Conservation (phyloP, 2,797 vertebrate genomes). For the Sebastolobus altivelis region DNA sequence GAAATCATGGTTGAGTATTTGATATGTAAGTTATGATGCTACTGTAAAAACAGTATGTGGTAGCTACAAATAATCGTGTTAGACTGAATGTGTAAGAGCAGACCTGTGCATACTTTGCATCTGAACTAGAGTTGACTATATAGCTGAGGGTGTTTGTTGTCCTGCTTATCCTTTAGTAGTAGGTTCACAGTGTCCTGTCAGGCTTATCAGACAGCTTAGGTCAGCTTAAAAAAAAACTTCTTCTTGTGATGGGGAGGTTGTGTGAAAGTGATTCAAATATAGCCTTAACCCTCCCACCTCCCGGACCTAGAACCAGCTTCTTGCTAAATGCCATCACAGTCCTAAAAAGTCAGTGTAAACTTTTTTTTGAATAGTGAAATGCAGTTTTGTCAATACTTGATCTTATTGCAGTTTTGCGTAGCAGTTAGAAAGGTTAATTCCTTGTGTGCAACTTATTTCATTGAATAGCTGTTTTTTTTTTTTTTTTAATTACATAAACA, state of each 20-base stretch:
- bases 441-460: conserved; percentile 88
- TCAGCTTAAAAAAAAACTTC: conserved; percentile 39
- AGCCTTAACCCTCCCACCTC: conserved; percentile 72
- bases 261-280: conserved; percentile 58
- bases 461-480: conserved; percentile 79
- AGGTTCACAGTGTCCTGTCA: conserved; percentile 43
- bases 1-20: conserved; percentile 63
- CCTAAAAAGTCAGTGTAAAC: conserved; percentile 63
- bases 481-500: conserved; percentile 86
- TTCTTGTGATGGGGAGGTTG: conserved; percentile 44
- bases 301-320: conserved; percentile 47
- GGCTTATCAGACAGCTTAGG: conserved; percentile 30
- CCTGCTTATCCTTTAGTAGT: conserved; percentile 45
- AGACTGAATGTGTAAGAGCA: conserved; percentile 70
- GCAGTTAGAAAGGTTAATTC: conserved; percentile 75
- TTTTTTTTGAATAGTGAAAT: conserved; percentile 76
- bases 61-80: conserved; percentile 64
- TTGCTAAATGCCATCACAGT: conserved; percentile 50
- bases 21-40: conserved; percentile 58
- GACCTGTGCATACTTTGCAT: conserved; percentile 50
- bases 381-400: conserved; percentile 85
- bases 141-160: conserved; percentile 44
- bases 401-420: conserved; percentile 80
- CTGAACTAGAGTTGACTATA: conserved; percentile 40
- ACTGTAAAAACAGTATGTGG: conserved; percentile 63